Base-by-base conservation (phyloP, 2,888 invertebrate genomes). In the Agrilus biguttatus region DNA sequence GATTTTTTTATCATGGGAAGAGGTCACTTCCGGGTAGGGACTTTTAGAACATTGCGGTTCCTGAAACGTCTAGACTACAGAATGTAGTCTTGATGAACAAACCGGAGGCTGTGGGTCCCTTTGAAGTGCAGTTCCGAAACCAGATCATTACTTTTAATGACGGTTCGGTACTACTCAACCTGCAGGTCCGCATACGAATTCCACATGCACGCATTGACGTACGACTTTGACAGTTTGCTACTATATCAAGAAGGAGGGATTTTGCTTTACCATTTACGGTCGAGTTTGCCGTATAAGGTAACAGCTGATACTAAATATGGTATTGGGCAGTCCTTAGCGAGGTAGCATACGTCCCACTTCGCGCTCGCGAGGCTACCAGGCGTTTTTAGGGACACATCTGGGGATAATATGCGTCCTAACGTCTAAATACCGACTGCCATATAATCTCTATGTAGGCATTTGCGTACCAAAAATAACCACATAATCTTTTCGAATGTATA, bases 251-350 rank as follows among this genome's bases (percentile, higher is more conserved):
- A 62, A 77, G 78, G 81, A 80, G 80, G 80, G 80, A 80, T 80
- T 77, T 77, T 75, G 74, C 76, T 75, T 78, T 74, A 71, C 82
- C 81, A 77, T 81, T 78, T 80, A 79, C 77, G 82, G 78, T 73
- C 74, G 76, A 75, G 74, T 77, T 75, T 75, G 72, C 83, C 83
- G 76, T 82, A 82, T 82, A 83, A 77, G 83, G 83, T 72, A 79
- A 72, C 77, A 76, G 72, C 71, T 74, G 75, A 71, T 76, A 78
- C 83, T 82, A 82, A 83, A 83, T 82, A 83, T 78, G 83, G 83
- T 74, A 73, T 74, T 75, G 76, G 78, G 77, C 79, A 73, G 77
- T 75, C 74, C 73, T 67, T 69, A 55, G 54, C 59, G 62, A 58
- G 62, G 58, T 55, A 65, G 63, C 65, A 60, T 59, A 60, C 63